Base-by-base conservation (phyloP, 2,797 vertebrate species). In the Microchirus variegatus region DNA sequence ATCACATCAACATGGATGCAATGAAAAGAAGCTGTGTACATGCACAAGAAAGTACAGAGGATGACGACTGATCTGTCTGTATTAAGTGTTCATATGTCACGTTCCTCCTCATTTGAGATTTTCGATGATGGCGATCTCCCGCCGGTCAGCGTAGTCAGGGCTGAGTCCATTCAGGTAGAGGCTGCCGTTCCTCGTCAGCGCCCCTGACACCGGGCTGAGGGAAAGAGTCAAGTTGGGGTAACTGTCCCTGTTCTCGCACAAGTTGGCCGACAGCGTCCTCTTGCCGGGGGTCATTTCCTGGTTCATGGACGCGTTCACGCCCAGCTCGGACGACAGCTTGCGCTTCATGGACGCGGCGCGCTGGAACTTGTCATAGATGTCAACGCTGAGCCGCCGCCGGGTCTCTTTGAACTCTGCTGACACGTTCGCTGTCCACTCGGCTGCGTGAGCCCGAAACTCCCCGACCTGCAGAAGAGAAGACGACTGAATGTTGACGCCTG, bases 361-460 rank as follows among this genome's bases (percentile, higher is more conserved):
- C 87, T 99, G 97, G 86, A 99, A 98, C 87, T 95, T 96, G 93
- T 99, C 97, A 0, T 99, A 98, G 71, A 99, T 96, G 91, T 99
- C 97, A 45, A 99, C 97, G 0, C 97, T 99, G 73, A 99, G 92
- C 16, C 97, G 93, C 52, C 97, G 87, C 4, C 97, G 93, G 0
- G 97, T 99, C 88, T 98, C 97, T 85, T 99, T 99, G 89, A 99
- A 98, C 87, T 99, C 97, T 0, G 97, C 97, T 0, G 97, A 99
- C 77, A 99, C 97, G 0, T 98, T 99, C 41, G 97, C 97, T 0
- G 97, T 98, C 98, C 98, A 99, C 87, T 99, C 98, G 0, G 98
- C 98, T 0, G 98, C 97, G 0, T 99, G 98, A 5, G 95, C 96
- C 63, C 98, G 91, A 81, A 99, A 98, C 85, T 99, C 98, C 12